A percentile compares a stretch with the other conserved stretches of the same genome.
phyloP scores from a whole-genome alignment of 2,113 vertebrate genomes.

The Oryzias woworae region DNA sequence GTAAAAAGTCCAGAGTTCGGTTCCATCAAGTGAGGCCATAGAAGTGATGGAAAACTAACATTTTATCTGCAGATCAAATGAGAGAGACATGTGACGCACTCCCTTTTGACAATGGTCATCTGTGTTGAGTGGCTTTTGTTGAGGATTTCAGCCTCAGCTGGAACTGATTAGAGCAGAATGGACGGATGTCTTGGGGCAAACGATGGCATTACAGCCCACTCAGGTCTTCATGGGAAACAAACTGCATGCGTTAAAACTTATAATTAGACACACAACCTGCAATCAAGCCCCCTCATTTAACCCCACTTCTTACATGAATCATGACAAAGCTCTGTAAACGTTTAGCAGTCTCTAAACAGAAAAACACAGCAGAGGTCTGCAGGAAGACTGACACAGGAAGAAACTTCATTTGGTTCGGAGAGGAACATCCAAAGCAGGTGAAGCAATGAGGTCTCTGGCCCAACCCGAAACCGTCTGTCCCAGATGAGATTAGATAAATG shows the following conservation, averaged over 20 bases:
- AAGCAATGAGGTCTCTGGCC: too few relatives aligned
- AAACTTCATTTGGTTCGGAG: slow-evolving; percentile 27
- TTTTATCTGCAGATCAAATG: too few relatives aligned
- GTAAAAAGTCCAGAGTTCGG: too few relatives aligned
- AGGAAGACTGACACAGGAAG: neutral
- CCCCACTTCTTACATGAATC: neutral
- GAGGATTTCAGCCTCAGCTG: too few relatives aligned
- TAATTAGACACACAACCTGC: slow-evolving; percentile 14
- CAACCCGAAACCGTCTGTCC: slow-evolving; percentile 34
- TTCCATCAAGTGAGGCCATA: too few relatives aligned
- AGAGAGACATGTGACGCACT: too few relatives aligned
- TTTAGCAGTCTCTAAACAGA: neutral
- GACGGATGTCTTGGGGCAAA: too few relatives aligned
- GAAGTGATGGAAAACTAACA: too few relatives aligned
- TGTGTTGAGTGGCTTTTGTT: too few relatives aligned
- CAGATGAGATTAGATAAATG: slow-evolving; percentile 37
- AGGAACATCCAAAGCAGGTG: too few relatives aligned
- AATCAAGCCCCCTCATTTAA: neutral
- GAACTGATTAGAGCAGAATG: too few relatives aligned
- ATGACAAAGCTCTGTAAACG: neutral
- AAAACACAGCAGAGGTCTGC: neutral
- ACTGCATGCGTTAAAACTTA: slow-evolving; percentile 17
- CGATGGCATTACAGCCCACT: slow-evolving; percentile 5
- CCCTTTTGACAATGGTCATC: too few relatives aligned
- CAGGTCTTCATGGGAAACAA: slow-evolving; percentile 20